Base-by-base conservation (phyloP, 2,113 vertebrate species). In the Platichthys flesus region DNA sequence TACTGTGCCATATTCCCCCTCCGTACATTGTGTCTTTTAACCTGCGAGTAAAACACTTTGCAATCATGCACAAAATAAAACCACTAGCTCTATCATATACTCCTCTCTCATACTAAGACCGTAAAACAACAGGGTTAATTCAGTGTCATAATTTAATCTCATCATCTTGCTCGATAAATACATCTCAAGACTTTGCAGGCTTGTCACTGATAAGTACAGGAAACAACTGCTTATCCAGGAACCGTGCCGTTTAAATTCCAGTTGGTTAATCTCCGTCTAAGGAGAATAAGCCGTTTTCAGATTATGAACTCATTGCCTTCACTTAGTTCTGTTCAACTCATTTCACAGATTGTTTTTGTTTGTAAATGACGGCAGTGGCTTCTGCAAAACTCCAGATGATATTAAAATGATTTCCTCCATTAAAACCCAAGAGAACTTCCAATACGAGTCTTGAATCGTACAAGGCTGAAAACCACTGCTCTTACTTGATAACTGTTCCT, bases 401-500 rank as follows among this genome's bases (percentile, higher is more conserved):
- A 0, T 2, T 9, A 52, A 31, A 6, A 6, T 23, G 9, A n/a
- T 47, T 56, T 54, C 47, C 18, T 31, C 21, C 28, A 60, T 31
- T 42, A 52, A 49, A 66, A 45, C 21, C 35, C 3, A 59, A 52
- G 70, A 62, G 8, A 81, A 24, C 0, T 31, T 49, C 4, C 16
- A 21, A 35, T 59, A 42, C 2, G 37, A 37, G 47, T 31, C 24
- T 20, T 15, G 28, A 24, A 7, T 15, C n/a, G 60, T 9, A 8
- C 5, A 14, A 18, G 24, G 23, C 14, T 14, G 2, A 21, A 12
- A 12, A 20, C 62, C 0, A 2, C 23, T 23, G 14, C 14, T 65
- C 97, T 97, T 94, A 99, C 98, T 98, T 99, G 92, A 99, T 99
- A 86, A 99, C 98, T 68, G 98, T 99, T 89, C 98, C 98, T 96